Base-by-base conservation (phyloP, 2,797 vertebrate species). In the Melanotaenia parkinsoni region DNA sequence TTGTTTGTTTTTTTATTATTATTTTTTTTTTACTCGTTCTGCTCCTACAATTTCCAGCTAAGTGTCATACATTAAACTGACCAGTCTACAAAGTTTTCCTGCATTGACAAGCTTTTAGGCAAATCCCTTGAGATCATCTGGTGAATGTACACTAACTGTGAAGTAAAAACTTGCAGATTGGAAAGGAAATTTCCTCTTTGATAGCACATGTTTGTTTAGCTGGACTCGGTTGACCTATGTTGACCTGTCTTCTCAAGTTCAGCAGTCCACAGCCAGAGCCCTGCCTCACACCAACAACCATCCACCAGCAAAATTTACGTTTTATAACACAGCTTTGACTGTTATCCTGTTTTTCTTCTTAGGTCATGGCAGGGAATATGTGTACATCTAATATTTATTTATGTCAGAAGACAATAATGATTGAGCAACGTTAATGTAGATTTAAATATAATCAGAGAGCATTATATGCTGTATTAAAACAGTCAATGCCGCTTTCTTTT, bases 121-220 rank as follows among this genome's bases (percentile, higher is more conserved):
- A 53, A 81, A 81, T 85, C 86, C 78, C 74, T 33, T 4, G 82
- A 80, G 89, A 87, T 86, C 76, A 70, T 88, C 87, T 88, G 78
- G 75, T 81, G 54, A 89, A 87, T 75, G 86, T 85, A 87, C 74
- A 51, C 84, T 78, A 84, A 77, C 86, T 87, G 90, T 78, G 86
- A 88, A 83, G 85, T 79, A 74, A 91, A 89, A 92, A 87, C 84
- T 80, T 72, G 72, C 76, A 80, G 85, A 89, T 90, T 82, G 88
- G 74, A 91, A 86, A 88, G 91, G 90, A 92, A 89, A 93, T 92
- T 88, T 94, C 83, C 83, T 91, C 92, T 94, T 92, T 93, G 93
- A 94, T 92, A 91, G 86, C 63, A 63, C 4, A 0, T 93, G 91
- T 94, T 94, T 93, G 89, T 92, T 88, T 93, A 93, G 93, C 90